These are phyloP conservation scores for Entomobrya proxima DNA, from an alignment of 2,888 invertebrate species.

Conservation along the genomic window DNA sequence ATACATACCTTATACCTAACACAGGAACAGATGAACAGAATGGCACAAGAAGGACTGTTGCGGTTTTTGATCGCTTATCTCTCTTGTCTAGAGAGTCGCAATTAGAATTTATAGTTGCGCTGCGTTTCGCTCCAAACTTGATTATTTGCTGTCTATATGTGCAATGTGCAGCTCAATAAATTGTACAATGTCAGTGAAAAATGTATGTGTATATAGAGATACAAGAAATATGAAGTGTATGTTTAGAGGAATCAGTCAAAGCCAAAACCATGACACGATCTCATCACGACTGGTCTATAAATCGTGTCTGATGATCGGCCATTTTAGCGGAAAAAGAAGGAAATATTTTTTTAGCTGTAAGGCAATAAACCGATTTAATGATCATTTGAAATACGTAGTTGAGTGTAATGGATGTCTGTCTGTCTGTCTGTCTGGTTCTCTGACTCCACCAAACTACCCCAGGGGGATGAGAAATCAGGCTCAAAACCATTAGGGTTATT, in stretches of 20 bases:
- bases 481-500: too few relatives aligned
- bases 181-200: neutral
- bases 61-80: neutral
- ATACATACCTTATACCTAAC: too few relatives aligned
- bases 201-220: neutral
- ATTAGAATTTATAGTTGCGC: constrained; percentile 19
- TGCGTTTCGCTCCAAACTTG: neutral
- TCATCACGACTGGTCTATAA: constrained; percentile 65
- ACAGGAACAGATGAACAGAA: neutral
- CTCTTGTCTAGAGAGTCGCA: neutral
- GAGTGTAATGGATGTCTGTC: too few relatives aligned
- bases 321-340: constrained; percentile 25
- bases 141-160: neutral
- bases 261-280: constrained; percentile 51
- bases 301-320: constrained; percentile 59
- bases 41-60: neutral
- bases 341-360: constrained; percentile 33
- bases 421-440: too few relatives aligned
- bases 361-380: too few relatives aligned
- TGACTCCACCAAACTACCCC: too few relatives aligned
- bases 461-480: too few relatives aligned
- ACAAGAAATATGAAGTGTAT: neutral
- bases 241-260: neutral
- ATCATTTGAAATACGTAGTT: neutral
- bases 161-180: neutral